phyloP scores from a whole-genome alignment of 2,888 invertebrate genomes.

The Sinhomidia bicolor region DNA sequence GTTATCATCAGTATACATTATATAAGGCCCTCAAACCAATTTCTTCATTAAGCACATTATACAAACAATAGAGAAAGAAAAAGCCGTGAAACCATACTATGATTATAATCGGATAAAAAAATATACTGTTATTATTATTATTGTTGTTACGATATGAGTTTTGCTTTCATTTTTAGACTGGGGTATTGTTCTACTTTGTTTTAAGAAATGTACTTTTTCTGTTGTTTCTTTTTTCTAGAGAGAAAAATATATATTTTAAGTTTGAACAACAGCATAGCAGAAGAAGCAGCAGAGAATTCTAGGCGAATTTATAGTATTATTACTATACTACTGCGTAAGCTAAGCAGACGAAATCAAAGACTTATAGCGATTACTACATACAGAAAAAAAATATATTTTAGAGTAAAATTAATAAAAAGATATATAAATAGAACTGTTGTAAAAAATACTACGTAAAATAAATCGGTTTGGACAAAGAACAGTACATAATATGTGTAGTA shows the following conservation, averaged over 20 bases:
- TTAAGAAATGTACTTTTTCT: neutral
- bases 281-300: neutral
- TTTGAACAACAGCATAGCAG: too few relatives aligned
- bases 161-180: neutral
- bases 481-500: too few relatives aligned
- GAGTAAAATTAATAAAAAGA: neutral
- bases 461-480: too few relatives aligned
- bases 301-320: neutral
- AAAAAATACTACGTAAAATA: too few relatives aligned
- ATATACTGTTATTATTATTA: neutral
- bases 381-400: conserved; percentile 33
- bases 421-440: neutral
- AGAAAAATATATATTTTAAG: too few relatives aligned
- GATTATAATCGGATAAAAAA: neutral
- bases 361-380: conserved; percentile 41
- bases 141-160: neutral
- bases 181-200: neutral
- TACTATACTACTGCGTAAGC: conserved; percentile 44
- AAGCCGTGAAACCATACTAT: neutral
- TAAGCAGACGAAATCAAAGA: conserved; percentile 70
- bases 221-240: too few relatives aligned
- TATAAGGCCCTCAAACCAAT: too few relatives aligned
- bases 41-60: neutral
- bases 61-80: neutral
- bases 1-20: neutral